Percentiles rank a stretch among this genome's conserved stretches.
These are phyloP conservation scores for Chaetura pelagica DNA, from an alignment of 2,113 vertebrate species.

Conservation along the genomic window DNA sequence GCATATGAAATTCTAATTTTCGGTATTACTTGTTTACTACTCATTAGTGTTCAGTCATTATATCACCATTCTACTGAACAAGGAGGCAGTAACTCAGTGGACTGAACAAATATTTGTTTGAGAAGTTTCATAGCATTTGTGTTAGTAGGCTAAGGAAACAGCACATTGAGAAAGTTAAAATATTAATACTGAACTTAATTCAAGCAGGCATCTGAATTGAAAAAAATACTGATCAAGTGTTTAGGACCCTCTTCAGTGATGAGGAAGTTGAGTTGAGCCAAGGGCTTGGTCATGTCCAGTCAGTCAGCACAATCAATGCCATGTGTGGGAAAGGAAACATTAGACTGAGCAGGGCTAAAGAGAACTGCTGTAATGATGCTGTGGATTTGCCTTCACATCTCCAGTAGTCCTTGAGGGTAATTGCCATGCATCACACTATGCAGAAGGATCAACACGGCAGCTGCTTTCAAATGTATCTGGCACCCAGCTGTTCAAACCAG, in stretches of 20 bases:
- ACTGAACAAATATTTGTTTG: background rate
- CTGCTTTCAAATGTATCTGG: background rate
- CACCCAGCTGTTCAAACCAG: background rate
- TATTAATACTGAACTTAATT: background rate
- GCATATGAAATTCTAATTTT: background rate
- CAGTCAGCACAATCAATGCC: background rate
- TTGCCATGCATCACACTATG: background rate
- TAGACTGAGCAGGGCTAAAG: background rate
- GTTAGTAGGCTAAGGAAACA: background rate
- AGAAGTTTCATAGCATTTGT: background rate
- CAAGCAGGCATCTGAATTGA: background rate
- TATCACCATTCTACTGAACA: background rate
- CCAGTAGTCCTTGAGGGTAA: background rate
- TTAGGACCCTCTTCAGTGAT: background rate
- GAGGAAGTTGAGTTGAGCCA: background rate
- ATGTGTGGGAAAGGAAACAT: background rate
- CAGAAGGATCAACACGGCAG: background rate
- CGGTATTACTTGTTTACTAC: background rate
- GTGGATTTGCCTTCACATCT: background rate
- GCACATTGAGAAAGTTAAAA: background rate
- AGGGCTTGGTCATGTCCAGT: background rate
- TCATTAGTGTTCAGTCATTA: background rate
- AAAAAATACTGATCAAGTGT: background rate
- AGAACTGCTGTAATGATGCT: background rate
- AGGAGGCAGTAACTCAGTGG: background rate